phyloP scores from a whole-genome alignment of 2,797 vertebrate genomes.

The Cryptoprocta ferox region DNA sequence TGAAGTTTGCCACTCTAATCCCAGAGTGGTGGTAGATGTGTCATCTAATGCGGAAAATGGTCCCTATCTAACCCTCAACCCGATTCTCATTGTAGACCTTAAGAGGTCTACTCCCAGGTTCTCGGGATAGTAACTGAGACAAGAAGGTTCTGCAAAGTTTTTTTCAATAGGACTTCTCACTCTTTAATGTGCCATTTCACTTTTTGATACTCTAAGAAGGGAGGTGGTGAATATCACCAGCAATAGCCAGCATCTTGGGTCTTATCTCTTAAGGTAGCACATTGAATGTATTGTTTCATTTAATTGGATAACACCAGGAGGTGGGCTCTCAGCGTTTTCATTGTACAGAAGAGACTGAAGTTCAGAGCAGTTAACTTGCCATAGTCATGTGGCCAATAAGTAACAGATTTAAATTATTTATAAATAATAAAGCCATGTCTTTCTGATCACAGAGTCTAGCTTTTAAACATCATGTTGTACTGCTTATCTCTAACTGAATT shows the following conservation, averaged over 20 bases:
- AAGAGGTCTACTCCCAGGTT: neutral
- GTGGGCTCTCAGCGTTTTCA: neutral
- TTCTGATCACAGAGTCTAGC: neutral
- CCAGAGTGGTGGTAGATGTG: neutral
- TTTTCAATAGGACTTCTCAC: neutral
- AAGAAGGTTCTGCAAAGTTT: neutral
- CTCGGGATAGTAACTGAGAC: neutral
- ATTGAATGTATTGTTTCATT: neutral
- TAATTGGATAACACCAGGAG: neutral
- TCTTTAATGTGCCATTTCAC: neutral
- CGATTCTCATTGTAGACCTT: neutral
- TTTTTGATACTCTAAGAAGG: neutral
- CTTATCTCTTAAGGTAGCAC: neutral
- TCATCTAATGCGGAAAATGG: neutral
- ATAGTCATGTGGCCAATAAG: neutral
- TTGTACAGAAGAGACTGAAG: neutral
- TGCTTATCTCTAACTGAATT: neutral
- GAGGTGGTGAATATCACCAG: neutral
- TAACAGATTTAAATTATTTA: neutral
- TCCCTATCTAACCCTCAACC: neutral
- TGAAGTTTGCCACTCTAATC: neutral
- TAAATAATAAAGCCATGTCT: neutral
- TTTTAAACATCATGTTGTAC: neutral
- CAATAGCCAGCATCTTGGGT: neutral
- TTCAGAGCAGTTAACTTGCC: neutral